Base-by-base conservation (phyloP, 2,797 vertebrate species). In the Microchirus variegatus region DNA sequence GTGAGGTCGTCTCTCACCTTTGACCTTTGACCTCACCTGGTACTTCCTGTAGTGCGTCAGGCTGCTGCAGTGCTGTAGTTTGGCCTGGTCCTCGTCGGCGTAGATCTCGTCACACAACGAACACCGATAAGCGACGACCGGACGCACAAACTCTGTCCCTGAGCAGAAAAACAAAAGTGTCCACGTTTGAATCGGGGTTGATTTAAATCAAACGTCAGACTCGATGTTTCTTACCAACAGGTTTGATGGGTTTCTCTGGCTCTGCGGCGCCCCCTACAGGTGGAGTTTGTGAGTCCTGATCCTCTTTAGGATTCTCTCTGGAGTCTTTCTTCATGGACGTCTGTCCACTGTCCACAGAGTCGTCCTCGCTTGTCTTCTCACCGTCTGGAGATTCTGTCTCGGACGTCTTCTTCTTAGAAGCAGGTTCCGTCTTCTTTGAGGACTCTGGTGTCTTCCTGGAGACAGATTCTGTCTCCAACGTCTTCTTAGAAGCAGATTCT, bases 41-140 rank as follows among this genome's bases (percentile, higher is more conserved):
- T 84, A 87, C 45, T 89, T 93, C 65, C 79, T 77, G 79, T 87
- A 87, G 76, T 93, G 93, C 0, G 49, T 6, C 8, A n/a, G n/a
- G 54, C 78, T 92, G 75, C 87, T 86, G 77, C 93, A 94, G 78
- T 94, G 93, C 35, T 78, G 26, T 15, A 73, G 36, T 54, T 91
- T 94, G 19, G 92, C 93, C 57, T 91, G 88, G 1, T 91, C 90
- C 70, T 94, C 92, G 1, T 80, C 88, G 0, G 73, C 72, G 54
- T 89, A 94, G 76, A 94, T 92, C 60, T 80, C 53, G 60, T 88
- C 80, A 77, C 93, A 94, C 60, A 93, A 54, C 49, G 77, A 73
- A 63, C 93, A 94, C 58, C 89, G 89, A 52, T 92, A 93, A 12
- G 91, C 93, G 0, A 93, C 86, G 0, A 92, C 90, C 0, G 91